phyloP scores from a whole-genome alignment of 2,888 invertebrate species.

The Nyleta sp. region DNA sequence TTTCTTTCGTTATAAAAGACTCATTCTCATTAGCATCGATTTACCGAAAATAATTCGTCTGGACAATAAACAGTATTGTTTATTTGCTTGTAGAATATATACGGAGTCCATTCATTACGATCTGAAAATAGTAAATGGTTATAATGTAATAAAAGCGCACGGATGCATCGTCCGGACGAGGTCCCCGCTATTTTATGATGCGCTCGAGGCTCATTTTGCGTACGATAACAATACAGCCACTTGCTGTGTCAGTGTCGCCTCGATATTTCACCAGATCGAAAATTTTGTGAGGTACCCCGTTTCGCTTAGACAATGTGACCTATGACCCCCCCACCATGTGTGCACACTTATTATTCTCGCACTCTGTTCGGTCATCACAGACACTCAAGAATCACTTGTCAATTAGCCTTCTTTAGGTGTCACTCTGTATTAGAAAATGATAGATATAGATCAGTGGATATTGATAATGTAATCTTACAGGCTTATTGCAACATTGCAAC shows the following conservation, averaged over 20 bases:
- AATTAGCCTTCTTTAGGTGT: background rate
- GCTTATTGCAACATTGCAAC: too few species aligned
- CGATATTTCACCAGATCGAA: conserved; percentile 83
- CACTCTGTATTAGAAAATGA: too few species aligned
- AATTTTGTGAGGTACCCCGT: conserved; percentile 80
- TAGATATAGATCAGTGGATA: too few species aligned
- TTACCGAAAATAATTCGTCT: background rate
- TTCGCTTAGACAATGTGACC: conserved; percentile 24
- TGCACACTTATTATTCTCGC: conserved; percentile 6
- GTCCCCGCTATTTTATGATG: conserved; percentile 85
- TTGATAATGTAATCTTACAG: too few species aligned
- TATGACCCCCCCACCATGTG: conserved; percentile 2
- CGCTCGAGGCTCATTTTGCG: conserved; percentile 84
- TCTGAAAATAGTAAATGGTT: conserved; percentile 85
- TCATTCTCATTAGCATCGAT: background rate
- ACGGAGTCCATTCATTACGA: conserved; percentile 85
- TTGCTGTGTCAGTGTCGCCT: conserved; percentile 83
- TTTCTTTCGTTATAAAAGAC: too few species aligned
- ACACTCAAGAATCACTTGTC: conserved; percentile 3
- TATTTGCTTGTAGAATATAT: conserved; percentile 84
- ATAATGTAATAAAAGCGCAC: conserved; percentile 85
- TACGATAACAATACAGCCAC: conserved; percentile 83
- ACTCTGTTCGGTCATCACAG: background rate
- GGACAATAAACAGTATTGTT: conserved; percentile 36
- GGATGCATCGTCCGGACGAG: conserved; percentile 85